These are phyloP conservation scores for Watsonalla cultraria DNA, from an alignment of 2,888 invertebrate species.

Conservation along the genomic window DNA sequence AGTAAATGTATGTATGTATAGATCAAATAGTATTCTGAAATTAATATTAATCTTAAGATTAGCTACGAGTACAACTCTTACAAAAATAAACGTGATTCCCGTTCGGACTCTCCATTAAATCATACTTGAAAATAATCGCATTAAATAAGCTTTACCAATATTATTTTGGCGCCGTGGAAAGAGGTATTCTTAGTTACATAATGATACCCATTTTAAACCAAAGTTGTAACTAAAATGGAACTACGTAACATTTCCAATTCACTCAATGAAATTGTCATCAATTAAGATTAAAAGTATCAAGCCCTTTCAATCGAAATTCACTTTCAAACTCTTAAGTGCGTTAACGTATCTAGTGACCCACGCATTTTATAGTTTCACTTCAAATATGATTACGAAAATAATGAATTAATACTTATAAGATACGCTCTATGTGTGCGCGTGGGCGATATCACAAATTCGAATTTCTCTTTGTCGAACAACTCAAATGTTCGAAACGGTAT, in stretches of 20 bases:
- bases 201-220: no score
- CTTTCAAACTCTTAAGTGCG: background rate
- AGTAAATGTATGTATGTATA: no score
- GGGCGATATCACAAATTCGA: conserved; percentile 17
- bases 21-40: no score
- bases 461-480: conserved; percentile 8
- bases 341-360: conserved; percentile 18
- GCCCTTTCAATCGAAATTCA: background rate
- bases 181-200: no score
- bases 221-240: background rate
- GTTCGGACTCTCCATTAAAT: no score
- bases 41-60: no score
- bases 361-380: conserved; percentile 26
- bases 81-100: no score
- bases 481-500: conserved; percentile 3
- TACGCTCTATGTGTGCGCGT: conserved; percentile 14
- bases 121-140: no score
- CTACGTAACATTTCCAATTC: background rate
- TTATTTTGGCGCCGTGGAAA: no score
- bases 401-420: conserved; percentile 26
- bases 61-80: no score
- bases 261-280: background rate
- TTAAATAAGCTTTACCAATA: no score
- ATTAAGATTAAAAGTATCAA: background rate
- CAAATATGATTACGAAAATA: conserved; percentile 33